Base-by-base conservation (phyloP, 2,797 vertebrate genomes). In the Delichon dasypus region DNA sequence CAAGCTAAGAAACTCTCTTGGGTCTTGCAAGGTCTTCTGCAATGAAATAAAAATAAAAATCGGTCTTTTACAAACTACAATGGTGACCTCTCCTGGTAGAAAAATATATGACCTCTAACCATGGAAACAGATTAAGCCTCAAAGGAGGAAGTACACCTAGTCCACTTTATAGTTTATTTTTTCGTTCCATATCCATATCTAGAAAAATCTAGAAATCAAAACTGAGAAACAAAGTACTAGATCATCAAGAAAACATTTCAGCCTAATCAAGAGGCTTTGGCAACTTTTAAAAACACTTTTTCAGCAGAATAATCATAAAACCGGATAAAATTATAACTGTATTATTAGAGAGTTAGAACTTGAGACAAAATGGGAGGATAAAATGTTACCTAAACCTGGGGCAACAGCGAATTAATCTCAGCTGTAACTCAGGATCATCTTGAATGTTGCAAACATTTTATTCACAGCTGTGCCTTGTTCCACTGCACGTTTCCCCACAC, bases 1-100 rank as follows among this genome's bases (percentile, higher is more conserved):
- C 1, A 7, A 79, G 22, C 20, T 32, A 62, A 54, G 40, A 75
- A 70, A 20, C 10, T 48, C 9, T 48, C 10, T 42, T 81, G 25
- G n/a, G n/a, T 57, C 45, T 32, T 55, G 16, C 44, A 73, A 73
- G 22, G 22, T 55, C 50, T 53, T 82, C 85, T 50, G 44, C 19
- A 74, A 57, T 29, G 71, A 82, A 73, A 89, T 29, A 88, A 67
- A 80, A 89, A 77, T n/a, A 21, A 87, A 88, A 89, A 30, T 36
- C 0, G 2, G 22, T 16, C 48, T 51, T 68, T 92, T 92, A 67
- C 74, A 77, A 94, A 78, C 50, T 68, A 90, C 94, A 15, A 88
- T 51, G 81, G 81, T 85, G 95, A 95, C 94, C 90, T 80, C 95
- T 96, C 47, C 95, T 97, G 96, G 96, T 71, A 65, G 81, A 93